These are phyloP conservation scores for Pachycephus smyrnensis DNA, from an alignment of 2,888 invertebrate species.

Conservation along the genomic window DNA sequence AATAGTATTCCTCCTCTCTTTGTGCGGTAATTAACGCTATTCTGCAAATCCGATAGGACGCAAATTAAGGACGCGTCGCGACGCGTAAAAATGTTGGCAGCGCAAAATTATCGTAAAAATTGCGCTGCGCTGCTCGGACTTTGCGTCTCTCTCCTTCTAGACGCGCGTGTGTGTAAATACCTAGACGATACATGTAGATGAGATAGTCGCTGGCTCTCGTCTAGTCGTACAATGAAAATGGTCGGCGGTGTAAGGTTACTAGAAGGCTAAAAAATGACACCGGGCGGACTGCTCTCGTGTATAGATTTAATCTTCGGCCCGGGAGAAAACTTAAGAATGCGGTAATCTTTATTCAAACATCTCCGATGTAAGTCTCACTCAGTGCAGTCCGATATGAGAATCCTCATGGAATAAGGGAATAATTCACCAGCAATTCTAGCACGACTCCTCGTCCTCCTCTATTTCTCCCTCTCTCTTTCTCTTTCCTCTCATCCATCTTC, in stretches of 20 bases:
- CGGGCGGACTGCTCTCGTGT: background rate
- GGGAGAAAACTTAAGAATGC: constrained; percentile 42
- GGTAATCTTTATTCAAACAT: constrained; percentile 45
- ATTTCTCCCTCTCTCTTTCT: background rate
- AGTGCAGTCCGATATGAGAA: constrained; percentile 17
- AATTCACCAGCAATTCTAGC: constrained; percentile 13
- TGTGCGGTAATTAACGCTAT: too few species aligned
- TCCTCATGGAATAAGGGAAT: constrained; percentile 12
- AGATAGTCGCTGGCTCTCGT: background rate
- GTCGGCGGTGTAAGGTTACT: background rate
- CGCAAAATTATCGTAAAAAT: background rate
- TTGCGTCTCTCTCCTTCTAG: background rate
- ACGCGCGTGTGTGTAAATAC: background rate
- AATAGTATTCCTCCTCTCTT: too few species aligned
- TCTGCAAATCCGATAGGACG: too few species aligned
- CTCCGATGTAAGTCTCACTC: constrained; percentile 27
- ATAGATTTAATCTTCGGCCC: constrained; percentile 25
- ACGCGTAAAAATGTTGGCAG: background rate
- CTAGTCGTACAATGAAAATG: background rate
- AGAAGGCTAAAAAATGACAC: constrained; percentile 4
- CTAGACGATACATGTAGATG: background rate
- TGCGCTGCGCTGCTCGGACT: background rate
- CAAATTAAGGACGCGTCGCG: background rate
- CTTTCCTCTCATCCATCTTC: background rate
- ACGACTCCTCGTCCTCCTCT: constrained; percentile 5